Conservation (phyloP, 2,888 invertebrate genomes). For the Aspidiotus rigidus region DNA sequence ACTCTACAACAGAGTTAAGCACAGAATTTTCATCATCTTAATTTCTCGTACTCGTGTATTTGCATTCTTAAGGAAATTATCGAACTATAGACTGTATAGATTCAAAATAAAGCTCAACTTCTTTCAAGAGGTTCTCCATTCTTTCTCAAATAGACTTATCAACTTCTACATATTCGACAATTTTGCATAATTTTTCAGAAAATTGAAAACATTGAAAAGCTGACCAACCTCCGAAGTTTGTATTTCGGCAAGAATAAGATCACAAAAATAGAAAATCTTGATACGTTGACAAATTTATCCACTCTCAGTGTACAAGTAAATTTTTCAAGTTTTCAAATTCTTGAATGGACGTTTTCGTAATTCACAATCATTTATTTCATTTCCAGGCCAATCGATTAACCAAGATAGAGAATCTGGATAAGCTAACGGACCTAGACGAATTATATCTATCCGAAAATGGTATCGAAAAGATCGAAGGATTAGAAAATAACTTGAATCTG, state of each 20-base stretch:
- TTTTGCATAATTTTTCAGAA: conserved; percentile 46
- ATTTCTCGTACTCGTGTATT: too few relatives aligned
- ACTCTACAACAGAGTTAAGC: too few relatives aligned
- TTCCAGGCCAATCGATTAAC: conserved; percentile 69
- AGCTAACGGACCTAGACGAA: conserved; percentile 65
- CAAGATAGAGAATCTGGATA: conserved; percentile 75
- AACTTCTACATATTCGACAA: too few relatives aligned
- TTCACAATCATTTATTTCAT: too few relatives aligned
- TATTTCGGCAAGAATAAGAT: conserved; percentile 96
- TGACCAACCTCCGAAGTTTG: conserved; percentile 64
- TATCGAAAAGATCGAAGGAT: conserved; percentile 64
- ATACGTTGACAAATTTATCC: conserved; percentile 59
- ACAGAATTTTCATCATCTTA: too few relatives aligned
- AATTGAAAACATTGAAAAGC: conserved; percentile 73
- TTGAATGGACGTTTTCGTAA: neutral
- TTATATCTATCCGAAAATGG: conserved; percentile 92
- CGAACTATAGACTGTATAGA: too few relatives aligned
- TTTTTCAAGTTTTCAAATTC: neutral
- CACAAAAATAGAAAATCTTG: conserved; percentile 70
- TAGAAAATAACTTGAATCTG: conserved; percentile 58
- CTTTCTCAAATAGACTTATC: too few relatives aligned
- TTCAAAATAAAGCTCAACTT: too few relatives aligned
- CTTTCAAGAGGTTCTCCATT: too few relatives aligned
- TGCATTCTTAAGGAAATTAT: too few relatives aligned
- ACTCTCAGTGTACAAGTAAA: conserved; percentile 70